Evolutionary conservation across 2,888 invertebrate genomes (phyloP), one percentile per base, ranked within the genome.

Genomic region (Heliconius ismenius): DNA sequence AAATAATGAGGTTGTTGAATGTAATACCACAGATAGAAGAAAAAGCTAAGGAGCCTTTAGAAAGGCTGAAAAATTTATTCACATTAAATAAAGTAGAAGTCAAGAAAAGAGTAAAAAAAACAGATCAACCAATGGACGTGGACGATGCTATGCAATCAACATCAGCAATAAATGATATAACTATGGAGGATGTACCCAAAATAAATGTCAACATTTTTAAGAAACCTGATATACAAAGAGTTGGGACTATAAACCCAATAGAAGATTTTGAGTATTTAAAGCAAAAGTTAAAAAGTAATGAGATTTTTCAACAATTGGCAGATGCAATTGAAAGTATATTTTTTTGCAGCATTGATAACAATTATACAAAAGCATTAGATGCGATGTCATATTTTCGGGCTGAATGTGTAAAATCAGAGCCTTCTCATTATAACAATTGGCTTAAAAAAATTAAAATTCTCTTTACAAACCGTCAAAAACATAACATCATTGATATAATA

Each of bases 231-330:
- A 82, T 87, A n/a, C 86, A 81, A 49, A 87, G 83, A 74, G 95
- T 97, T 74, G 95, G 96, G 0, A 95, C 95, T 11, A 85, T 95
- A 3, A 94, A 94, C 49, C 96, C 97, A 0, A 91, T 95, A 7
- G 92, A 93, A 75, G 96, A 97, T 85, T 97, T 95, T 82, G 87
- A 87, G 79, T 83, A 84, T 90, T 96, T 75, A 86, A 90, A 72
- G 84, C 85, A 21, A 85, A 88, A 82, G 18, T 91, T 90, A 79
- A 79, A 86, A 36, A 79, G 91, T 9, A 78, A 76, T 65, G 89
- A 90, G 3, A 80, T 94, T 3, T 83, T 86, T 68, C 73, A 84
- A 75, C 88, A 91, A 82, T 90, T 94, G 87, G 83, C 84, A 58
- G 88, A 87, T 75, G 91, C 89, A 0, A 91, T 94, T 78, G 92